Base-by-base conservation (phyloP, 2,888 invertebrate genomes). In the Oscheius sp. region DNA sequence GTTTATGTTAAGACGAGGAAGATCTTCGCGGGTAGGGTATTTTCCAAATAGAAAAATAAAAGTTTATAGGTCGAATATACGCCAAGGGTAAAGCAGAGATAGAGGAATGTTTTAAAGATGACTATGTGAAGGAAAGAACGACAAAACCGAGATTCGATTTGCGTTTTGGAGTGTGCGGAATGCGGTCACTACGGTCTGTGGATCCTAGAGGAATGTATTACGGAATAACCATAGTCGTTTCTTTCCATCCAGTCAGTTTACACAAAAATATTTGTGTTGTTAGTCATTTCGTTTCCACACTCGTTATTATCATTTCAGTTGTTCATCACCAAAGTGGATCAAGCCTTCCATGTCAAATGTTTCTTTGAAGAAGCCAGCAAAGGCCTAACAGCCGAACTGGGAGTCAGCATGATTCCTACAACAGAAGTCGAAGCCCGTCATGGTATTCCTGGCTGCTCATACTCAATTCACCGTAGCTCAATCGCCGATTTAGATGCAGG, bases 191-290 rank as follows among this genome's bases (percentile, higher is more conserved):
- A 24, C 57, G 86, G 78, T 85, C 85, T 54, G 86, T 86, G 44
- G 84, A 86, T 62, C 86, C 86, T 9, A 78, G 86, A 9, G 86
- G 86, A 26, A 86, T 86, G 86, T 86, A 86, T 72, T 86, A 86
- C 75, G 85, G 85, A 17, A 80, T 86, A 57, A 86, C 86, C 1
- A 59, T 86, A 12, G 85, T 86, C 57, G 84, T 86, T 64, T 82
- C 83, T 8, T 86, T 86, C 65, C 86, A 86, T 66, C 85, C 86
- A 14, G 72, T 76, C 12, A n/a, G n/a, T n/a, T n/a, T n/a, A n/a
- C n/a, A 70, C 66, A 28, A 20, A 2, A 47, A 9, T n/a, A 47
- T n/a, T 5, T 45, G 45, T 45, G 45, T 6, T 5, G 6, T 45
- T 45, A 6, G 45, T 6, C 45, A n/a, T 5, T 14, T 20, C 45